Percentiles rank a stretch among this genome's conserved stretches.
These are phyloP conservation scores for Lethrus apterus DNA, from an alignment of 1,140 invertebrate genomes.

Conservation along the genomic window DNA sequence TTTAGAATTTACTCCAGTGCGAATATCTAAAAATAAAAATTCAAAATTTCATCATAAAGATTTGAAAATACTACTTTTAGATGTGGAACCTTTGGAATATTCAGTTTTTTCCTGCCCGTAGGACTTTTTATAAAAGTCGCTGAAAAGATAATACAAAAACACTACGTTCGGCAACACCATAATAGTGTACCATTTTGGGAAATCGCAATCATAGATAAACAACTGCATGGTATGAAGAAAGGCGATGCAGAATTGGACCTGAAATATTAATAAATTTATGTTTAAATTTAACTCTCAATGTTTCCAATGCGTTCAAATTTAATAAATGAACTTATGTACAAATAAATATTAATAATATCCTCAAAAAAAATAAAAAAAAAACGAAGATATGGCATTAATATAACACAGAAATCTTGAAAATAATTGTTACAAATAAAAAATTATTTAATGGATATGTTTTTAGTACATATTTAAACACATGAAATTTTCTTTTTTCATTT, in stretches of 20 bases:
- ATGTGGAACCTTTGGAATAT: neutral
- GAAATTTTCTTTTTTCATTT: no score
- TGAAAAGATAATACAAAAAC: constrained; percentile 9
- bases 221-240: constrained; percentile 74
- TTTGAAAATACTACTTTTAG: no score
- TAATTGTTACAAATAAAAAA: no score
- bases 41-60: neutral
- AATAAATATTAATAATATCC: neutral
- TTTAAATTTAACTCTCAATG: neutral
- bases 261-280: constrained; percentile 32
- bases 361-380: neutral
- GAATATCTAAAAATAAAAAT: neutral
- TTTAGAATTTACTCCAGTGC: neutral
- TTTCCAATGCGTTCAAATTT: neutral
- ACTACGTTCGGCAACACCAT: neutral
- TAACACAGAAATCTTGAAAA: no score
- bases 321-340: neutral
- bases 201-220: constrained; percentile 77
- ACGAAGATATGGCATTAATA: neutral
- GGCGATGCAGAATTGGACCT: constrained; percentile 70
- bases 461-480: no score
- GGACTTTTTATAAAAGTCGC: constrained; percentile 1
- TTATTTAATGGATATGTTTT: no score
- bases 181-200: constrained; percentile 45
- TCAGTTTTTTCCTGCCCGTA: constrained; percentile 43